phyloP scores from a whole-genome alignment of 2,113 vertebrate genomes.

The Pogonocichla stellata region DNA sequence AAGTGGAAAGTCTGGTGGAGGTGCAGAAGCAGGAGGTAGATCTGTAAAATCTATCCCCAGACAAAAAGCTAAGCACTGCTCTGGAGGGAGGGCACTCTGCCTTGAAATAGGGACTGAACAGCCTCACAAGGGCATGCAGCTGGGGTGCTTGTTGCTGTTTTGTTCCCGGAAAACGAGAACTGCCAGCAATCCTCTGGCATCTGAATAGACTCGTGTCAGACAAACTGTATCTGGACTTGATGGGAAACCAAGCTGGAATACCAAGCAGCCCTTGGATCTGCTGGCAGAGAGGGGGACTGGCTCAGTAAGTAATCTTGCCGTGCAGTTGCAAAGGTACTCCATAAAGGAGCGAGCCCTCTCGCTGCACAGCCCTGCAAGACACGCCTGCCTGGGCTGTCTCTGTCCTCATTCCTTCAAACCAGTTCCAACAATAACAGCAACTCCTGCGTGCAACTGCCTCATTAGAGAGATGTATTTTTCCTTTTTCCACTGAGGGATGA shows the following conservation, averaged over 20 bases:
- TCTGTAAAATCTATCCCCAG: conserved; percentile 15
- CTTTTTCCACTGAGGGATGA: not conserved
- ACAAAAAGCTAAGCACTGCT: not conserved
- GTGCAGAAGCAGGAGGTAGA: not conserved
- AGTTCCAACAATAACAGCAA: conserved; percentile 14
- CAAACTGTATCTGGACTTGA: conserved; percentile 24
- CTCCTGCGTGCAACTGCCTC: not conserved
- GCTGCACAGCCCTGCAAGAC: conserved; percentile 25
- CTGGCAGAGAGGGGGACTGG: not conserved
- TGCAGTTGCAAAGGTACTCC: conserved; percentile 14
- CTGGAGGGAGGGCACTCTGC: conserved; percentile 38
- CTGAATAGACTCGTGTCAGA: conserved; percentile 27
- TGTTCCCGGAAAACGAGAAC: conserved; percentile 38
- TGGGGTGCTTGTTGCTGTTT: conserved; percentile 42
- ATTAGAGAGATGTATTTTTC: not conserved
- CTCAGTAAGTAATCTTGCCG: not conserved
- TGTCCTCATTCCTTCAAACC: conserved; percentile 28
- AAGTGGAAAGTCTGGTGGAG: not conserved
- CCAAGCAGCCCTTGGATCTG: conserved; percentile 17
- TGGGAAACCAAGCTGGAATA: not conserved
- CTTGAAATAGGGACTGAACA: conserved; percentile 26
- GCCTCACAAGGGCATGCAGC: conserved; percentile 35
- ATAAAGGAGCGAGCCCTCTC: conserved; percentile 25
- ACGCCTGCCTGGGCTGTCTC: conserved; percentile 30
- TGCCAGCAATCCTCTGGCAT: conserved; percentile 41